These are phyloP conservation scores for Bombus difficillimus DNA, from an alignment of 1,140 invertebrate genomes.

Conservation along the genomic window DNA sequence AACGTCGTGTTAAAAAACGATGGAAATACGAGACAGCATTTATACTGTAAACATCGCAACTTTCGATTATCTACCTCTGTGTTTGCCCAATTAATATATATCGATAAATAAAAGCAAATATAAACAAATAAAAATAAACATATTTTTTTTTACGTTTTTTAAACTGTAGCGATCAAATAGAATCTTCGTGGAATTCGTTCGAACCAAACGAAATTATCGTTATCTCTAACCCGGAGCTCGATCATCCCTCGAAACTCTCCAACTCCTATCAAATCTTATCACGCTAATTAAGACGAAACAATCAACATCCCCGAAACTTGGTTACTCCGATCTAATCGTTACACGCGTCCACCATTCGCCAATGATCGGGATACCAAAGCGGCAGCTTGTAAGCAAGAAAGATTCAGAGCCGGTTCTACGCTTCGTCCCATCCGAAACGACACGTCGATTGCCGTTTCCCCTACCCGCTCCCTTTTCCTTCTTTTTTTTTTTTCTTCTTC, in stretches of 20 bases:
- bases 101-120: background rate
- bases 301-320: conserved; percentile 51
- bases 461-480: fast-evolving
- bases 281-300: conserved; percentile 46
- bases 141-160: background rate
- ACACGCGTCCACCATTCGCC: background rate
- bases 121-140: background rate
- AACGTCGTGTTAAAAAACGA: background rate
- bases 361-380: background rate
- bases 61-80: no score
- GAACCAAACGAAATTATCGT: background rate
- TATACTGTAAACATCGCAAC: no score
- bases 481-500: conserved; percentile 26
- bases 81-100: no score
- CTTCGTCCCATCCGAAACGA: conserved; percentile 45
- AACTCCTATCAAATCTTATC: conserved; percentile 26
- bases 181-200: no score
- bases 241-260: background rate
- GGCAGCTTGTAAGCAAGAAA: conserved; percentile 25
- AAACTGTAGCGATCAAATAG: no score
- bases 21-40: background rate
- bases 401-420: conserved; percentile 9
- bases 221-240: background rate
- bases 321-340: conserved; percentile 50
- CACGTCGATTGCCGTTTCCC: conserved; percentile 54